Percentiles rank a stretch among this genome's conserved stretches.
Conservation (phyloP, 2,888 invertebrate species). For the Polietes domitor region DNA sequence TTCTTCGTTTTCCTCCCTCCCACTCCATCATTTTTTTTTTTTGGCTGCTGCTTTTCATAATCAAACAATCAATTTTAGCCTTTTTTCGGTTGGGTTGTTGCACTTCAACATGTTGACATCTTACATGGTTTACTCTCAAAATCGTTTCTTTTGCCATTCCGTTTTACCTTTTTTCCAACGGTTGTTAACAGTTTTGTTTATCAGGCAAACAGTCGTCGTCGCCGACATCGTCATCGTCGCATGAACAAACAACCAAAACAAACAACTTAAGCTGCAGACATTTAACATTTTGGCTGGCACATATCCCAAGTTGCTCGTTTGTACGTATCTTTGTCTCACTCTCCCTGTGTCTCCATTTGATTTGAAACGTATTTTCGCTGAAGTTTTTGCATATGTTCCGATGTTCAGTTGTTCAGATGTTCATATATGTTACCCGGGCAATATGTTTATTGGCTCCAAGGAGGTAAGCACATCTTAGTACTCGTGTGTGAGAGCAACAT, state of each 20-base stretch:
- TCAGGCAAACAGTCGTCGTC: conserved; percentile 49
- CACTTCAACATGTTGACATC: not conserved
- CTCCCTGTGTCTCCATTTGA: not conserved
- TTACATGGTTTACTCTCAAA: not conserved
- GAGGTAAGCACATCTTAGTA: not conserved
- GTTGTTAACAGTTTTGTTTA: conserved; percentile 58
- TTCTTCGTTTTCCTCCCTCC: not conserved
- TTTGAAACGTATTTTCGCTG: not conserved
- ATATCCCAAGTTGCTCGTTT: not conserved
- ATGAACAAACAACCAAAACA: conserved; percentile 1
- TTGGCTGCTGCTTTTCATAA: not conserved
- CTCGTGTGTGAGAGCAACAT: no score
- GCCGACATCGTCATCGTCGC: not conserved
- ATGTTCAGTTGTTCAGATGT: not conserved
- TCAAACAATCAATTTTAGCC: conserved; percentile 17
- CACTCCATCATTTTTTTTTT: not conserved
- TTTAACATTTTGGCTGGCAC: conserved; percentile 4
- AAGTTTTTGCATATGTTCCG: not conserved
- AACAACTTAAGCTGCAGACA: not conserved
- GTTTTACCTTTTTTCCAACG: conserved; percentile 23
- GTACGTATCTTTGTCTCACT: not conserved
- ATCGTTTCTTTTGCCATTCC: not conserved
- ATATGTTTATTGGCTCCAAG: conserved; percentile 14
- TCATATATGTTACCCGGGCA: not conserved
- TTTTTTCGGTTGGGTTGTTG: not conserved